phyloP scores from a whole-genome alignment of 2,888 invertebrate species.

The Hartigia nigra region DNA sequence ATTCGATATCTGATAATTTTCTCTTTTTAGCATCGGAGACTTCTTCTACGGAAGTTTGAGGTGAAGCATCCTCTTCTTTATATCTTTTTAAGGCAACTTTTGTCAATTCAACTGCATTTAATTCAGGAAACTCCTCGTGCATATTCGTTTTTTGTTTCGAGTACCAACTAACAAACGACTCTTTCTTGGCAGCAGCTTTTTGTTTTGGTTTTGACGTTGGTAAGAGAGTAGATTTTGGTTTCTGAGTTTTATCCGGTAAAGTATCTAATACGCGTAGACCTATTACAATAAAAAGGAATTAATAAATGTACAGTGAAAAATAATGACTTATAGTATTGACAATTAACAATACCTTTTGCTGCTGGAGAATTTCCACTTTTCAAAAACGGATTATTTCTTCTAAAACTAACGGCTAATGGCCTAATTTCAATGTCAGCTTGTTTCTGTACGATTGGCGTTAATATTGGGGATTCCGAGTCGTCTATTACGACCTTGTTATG shows the following conservation, averaged over 20 bases:
- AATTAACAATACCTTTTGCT: slow-evolving; percentile 36
- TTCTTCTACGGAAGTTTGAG: slow-evolving; percentile 15
- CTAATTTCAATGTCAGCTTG: slow-evolving; percentile 52
- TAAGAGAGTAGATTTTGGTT: slow-evolving; percentile 28
- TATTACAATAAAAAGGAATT: slow-evolving; percentile 14
- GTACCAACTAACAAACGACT: slow-evolving; percentile 74
- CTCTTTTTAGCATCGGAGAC: slow-evolving; percentile 47
- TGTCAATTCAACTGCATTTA: slow-evolving; percentile 69
- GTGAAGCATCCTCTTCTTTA: slow-evolving; percentile 57
- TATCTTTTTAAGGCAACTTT: slow-evolving; percentile 70
- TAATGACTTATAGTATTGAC: background rate
- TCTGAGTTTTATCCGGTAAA: slow-evolving; percentile 51
- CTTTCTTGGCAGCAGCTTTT: slow-evolving; percentile 52
- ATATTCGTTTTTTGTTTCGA: slow-evolving; percentile 69
- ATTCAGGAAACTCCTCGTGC: slow-evolving; percentile 70
- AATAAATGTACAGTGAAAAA: slow-evolving; percentile 2
- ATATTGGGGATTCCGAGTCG: slow-evolving; percentile 34
- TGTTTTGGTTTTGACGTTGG: slow-evolving; percentile 34
- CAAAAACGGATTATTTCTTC: slow-evolving; percentile 66
- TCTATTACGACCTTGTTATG: slow-evolving; percentile 23
- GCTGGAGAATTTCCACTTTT: slow-evolving; percentile 59
- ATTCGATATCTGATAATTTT: slow-evolving; percentile 37
- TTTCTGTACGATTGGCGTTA: slow-evolving; percentile 37
- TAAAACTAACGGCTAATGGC: slow-evolving; percentile 50
- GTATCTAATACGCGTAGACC: slow-evolving; percentile 44